Percentiles rank a stretch among this genome's conserved stretches.
Evolutionary conservation across 2,888 invertebrate genomes (phyloP).

Genomic region (Globia sparganii): DNA sequence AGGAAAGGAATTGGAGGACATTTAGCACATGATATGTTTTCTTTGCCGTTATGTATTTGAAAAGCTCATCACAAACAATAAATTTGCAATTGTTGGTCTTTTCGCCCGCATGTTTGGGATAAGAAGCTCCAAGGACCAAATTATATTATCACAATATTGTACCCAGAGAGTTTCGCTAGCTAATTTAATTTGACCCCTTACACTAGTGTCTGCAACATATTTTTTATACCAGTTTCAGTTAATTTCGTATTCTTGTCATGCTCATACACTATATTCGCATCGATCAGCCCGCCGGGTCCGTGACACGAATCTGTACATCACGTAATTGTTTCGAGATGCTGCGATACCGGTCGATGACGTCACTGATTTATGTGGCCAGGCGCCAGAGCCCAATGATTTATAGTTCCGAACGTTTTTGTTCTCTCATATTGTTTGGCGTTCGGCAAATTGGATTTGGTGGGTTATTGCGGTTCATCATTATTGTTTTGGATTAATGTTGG

Average conservation of each 20-base stretch:
- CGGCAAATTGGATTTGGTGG: constrained; percentile 56
- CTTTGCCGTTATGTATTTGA: too few relatives aligned
- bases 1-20: too few relatives aligned
- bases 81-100: too few relatives aligned
- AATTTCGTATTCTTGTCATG: constrained; percentile 50
- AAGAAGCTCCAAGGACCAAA: too few relatives aligned
- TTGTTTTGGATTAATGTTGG: constrained; percentile 28
- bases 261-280: constrained; percentile 60
- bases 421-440: constrained; percentile 57
- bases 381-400: constrained; percentile 60
- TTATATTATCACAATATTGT: too few relatives aligned
- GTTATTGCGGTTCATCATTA: constrained; percentile 28
- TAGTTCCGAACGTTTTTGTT: constrained; percentile 54
- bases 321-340: constrained; percentile 66
- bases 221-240: not conserved
- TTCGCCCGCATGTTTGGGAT: too few relatives aligned
- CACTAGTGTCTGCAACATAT: not conserved
- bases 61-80: too few relatives aligned
- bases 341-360: constrained; percentile 61
- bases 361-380: constrained; percentile 63
- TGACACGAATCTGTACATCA: constrained; percentile 60
- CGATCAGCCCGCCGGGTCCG: constrained; percentile 56
- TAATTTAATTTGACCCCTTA: not conserved
- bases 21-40: too few relatives aligned
- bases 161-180: not conserved